These are phyloP conservation scores for Melieria omissa DNA, from an alignment of 2,888 invertebrate genomes.

Conservation along the genomic window DNA sequence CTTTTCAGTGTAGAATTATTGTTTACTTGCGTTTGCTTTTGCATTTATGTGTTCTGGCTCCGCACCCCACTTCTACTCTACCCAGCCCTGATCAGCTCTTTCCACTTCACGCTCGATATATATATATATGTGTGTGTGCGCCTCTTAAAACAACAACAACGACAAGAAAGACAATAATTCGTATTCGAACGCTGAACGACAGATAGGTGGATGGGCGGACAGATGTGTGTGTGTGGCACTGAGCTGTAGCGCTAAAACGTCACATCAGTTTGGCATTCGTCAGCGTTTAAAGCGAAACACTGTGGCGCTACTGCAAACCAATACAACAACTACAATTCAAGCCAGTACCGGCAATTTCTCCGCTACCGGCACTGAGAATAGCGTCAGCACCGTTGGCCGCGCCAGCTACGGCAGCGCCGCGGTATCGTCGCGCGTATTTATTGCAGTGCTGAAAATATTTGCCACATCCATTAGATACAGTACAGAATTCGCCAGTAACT, in stretches of 20 bases:
- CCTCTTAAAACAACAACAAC: not conserved
- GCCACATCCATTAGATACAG: constrained; percentile 30
- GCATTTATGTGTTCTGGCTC: not conserved
- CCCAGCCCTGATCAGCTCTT: not conserved
- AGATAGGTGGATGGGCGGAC: constrained; percentile 13
- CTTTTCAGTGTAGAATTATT: constrained; percentile 24
- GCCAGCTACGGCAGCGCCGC: constrained; percentile 37
- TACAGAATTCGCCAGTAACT: constrained; percentile 23
- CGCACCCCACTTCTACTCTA: constrained; percentile 5
- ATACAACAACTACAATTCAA: constrained; percentile 11
- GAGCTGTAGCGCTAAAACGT: constrained; percentile 28
- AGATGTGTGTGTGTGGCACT: constrained; percentile 14
- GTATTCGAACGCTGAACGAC: constrained; percentile 36
- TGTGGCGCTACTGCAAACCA: constrained; percentile 5
- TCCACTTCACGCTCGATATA: not conserved
- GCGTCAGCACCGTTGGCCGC: constrained; percentile 36
- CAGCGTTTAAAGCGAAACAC: constrained; percentile 27
- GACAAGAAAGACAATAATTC: constrained; percentile 23
- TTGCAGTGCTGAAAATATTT: constrained; percentile 20
- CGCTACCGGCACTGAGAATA: constrained; percentile 5
- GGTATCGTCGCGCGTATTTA: constrained; percentile 10
- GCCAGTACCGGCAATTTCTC: constrained; percentile 25
- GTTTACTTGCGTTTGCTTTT: constrained; percentile 17
- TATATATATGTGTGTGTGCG: not conserved
- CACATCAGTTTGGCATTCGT: constrained; percentile 33